Evolutionary conservation across 2,113 vertebrate genomes (phyloP).

Genomic region (Gorsachius goisagi): DNA sequence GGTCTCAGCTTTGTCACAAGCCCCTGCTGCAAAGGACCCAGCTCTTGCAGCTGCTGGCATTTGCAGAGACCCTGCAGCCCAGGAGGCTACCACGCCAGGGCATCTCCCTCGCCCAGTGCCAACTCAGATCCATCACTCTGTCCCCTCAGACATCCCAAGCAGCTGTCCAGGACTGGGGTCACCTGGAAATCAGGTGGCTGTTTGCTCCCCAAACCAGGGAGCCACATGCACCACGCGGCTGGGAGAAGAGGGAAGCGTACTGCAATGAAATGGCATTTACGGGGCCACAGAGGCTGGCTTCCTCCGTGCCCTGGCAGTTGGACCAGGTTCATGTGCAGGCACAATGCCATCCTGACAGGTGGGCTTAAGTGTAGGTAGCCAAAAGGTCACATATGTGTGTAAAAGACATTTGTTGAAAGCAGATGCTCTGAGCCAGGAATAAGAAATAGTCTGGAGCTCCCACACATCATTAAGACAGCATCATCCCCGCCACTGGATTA

Average conservation of each 20-base stretch:
- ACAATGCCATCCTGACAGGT: neutral
- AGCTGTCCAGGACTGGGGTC: neutral
- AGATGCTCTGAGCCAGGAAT: neutral
- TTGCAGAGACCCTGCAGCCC: neutral
- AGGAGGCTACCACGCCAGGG: neutral
- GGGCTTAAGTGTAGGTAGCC: neutral
- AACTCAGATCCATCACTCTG: accelerated
- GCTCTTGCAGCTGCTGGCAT: accelerated
- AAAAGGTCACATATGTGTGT: neutral
- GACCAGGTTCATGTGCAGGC: neutral
- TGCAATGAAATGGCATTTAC: neutral
- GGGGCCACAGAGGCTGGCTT: neutral
- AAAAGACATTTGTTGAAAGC: constrained; percentile 48
- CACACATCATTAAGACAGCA: neutral
- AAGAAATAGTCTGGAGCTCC: neutral
- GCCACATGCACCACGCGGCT: accelerated
- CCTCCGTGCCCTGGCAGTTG: neutral
- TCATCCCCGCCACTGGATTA: neutral
- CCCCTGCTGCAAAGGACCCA: neutral
- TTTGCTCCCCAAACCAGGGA: neutral
- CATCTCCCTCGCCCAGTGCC: neutral
- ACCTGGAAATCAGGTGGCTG: neutral
- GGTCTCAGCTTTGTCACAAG: neutral
- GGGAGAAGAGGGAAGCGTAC: neutral
- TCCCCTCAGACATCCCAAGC: neutral